A percentile compares a stretch with the other conserved stretches of the same genome.
Evolutionary conservation across 2,113 vertebrate genomes (phyloP).

Genomic region (Scomber japonicus): DNA sequence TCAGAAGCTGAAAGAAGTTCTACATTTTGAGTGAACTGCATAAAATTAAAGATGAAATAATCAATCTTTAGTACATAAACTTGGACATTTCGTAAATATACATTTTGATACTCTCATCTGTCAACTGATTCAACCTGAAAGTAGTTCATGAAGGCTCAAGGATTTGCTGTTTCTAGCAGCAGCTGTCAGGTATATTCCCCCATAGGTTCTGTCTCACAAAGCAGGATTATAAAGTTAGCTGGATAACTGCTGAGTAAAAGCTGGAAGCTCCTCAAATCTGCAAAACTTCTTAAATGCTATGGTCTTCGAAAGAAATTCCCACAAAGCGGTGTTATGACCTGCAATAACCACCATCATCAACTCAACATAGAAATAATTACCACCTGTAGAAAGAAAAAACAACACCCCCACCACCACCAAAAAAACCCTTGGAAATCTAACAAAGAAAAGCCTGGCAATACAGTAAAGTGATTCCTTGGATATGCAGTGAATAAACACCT

Average conservation of each 20-base stretch:
- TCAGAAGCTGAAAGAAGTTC: conserved; percentile 5
- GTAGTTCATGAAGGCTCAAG: conserved; percentile 9
- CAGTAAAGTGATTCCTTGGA: conserved; percentile 27
- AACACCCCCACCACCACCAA: not conserved
- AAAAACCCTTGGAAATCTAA: not conserved
- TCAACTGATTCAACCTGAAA: not conserved
- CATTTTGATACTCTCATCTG: not conserved
- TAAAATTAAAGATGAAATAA: not conserved
- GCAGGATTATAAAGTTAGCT: conserved; percentile 35
- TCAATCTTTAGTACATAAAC: not conserved
- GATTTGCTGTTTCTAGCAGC: conserved; percentile 20
- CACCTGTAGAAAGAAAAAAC: not conserved
- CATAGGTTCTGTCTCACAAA: conserved; percentile 15
- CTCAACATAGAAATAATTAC: not conserved
- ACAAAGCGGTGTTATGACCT: conserved; percentile 1
- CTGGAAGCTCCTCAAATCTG: conserved; percentile 25
- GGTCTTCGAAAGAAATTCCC: no score
- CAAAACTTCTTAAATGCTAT: conserved; percentile 6
- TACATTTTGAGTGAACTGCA: not conserved
- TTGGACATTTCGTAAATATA: not conserved
- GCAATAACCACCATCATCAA: conserved; percentile 3
- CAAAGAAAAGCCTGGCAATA: conserved; percentile 14
- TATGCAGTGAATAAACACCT: conserved; percentile 11
- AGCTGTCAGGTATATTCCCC: conserved; percentile 16
- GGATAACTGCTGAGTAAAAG: conserved; percentile 43